Conservation (phyloP, 2,113 vertebrate genomes). For the Chamaetylas fuelleborni region DNA sequence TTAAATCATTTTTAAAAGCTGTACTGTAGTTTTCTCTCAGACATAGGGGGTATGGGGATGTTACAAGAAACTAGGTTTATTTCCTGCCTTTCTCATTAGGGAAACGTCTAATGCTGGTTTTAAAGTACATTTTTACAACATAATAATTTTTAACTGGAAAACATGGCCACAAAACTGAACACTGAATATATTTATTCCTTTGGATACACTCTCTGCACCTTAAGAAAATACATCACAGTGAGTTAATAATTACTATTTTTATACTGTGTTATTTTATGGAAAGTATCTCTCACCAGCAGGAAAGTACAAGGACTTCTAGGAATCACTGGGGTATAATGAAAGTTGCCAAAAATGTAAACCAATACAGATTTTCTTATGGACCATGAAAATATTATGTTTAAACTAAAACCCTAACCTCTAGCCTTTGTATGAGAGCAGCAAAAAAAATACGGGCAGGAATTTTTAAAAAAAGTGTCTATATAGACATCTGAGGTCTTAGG, state of each 20-base stretch:
- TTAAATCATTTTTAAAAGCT: neutral
- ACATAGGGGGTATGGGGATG: neutral
- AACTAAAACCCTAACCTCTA: constrained; percentile 70
- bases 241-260: constrained; percentile 73
- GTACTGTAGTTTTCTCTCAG: neutral
- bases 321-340: constrained; percentile 71
- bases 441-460: constrained; percentile 41
- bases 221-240: constrained; percentile 59
- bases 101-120: neutral
- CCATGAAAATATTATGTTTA: constrained; percentile 74
- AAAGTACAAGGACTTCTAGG: constrained; percentile 70
- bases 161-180: neutral
- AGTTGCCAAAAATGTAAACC: constrained; percentile 79
- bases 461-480: neutral
- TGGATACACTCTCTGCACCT: constrained; percentile 8
- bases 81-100: neutral
- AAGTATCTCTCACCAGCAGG: constrained; percentile 72
- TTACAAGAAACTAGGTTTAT: neutral
- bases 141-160: neutral
- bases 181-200: neutral
- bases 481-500: constrained; percentile 66
- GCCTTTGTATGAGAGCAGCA: constrained; percentile 63
- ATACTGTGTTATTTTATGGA: constrained; percentile 67
- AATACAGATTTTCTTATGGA: constrained; percentile 78
- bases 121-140: neutral